phyloP scores from a whole-genome alignment of 2,113 vertebrate species.

The Bettongia penicillata region DNA sequence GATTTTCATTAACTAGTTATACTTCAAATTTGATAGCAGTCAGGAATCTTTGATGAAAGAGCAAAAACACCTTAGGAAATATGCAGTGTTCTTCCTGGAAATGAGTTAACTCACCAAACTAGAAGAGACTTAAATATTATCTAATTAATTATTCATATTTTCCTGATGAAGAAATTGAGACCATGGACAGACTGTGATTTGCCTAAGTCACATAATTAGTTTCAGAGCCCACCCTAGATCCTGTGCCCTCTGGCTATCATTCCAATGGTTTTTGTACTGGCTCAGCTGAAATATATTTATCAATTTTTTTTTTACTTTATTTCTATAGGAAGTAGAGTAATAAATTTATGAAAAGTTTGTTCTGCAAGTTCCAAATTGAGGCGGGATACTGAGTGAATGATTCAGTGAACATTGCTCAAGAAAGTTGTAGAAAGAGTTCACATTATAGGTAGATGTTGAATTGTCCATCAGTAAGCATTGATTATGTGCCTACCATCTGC shows the following conservation, averaged over 20 bases:
- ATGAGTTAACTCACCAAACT: constrained; percentile 17
- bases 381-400: background rate
- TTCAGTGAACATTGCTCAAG: background rate
- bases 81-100: background rate
- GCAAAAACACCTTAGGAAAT: background rate
- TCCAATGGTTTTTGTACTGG: background rate
- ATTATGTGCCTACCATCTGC: background rate
- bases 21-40: background rate
- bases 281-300: background rate
- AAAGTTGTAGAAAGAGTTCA: background rate
- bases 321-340: background rate
- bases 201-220: constrained; percentile 25
- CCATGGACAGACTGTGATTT: background rate
- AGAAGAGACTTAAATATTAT: background rate
- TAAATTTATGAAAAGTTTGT: background rate
- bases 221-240: background rate
- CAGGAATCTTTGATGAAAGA: background rate
- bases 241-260: background rate
- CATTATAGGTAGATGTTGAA: background rate
- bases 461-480: background rate
- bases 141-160: background rate
- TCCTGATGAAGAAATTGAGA: background rate
- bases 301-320: background rate
- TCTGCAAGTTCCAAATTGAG: background rate
- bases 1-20: background rate